Evolutionary conservation across 2,888 invertebrate genomes (phyloP), one percentile per base, ranked within the genome.

Genomic region (Acleris holmiana): DNA sequence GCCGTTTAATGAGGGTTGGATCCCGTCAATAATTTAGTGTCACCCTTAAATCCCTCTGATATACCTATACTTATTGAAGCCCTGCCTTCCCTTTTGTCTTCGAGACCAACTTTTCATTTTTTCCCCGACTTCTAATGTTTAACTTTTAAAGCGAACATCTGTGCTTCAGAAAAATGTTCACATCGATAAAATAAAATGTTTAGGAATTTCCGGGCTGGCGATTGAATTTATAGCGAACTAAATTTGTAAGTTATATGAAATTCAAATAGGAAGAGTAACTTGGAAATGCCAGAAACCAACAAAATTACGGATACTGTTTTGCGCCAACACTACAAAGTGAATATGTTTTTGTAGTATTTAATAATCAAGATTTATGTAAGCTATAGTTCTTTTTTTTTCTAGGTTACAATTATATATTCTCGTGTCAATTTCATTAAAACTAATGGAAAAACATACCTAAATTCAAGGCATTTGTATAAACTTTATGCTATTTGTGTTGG

Each of bases 1-100:
- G 78, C 77, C 77, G 83, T 85, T 85, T 84, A 86, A 86, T 85
- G 84, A 85, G 83, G 84, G 79, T 81, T 75, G 73, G 72, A 80
- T 75, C 73, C 76, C 71, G 70, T 71, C 77, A 79, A 84, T 87
- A 84, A 86, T 85, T 85, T 86, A 86, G 85, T 81, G 79, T 84
- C 79, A 83, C 81, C 82, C 73, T 72, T 57, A 76, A 83, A 82
- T 79, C 83, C 77, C 70, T 73, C 64, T 68, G 71, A 72, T 74
- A 70, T 69, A 68, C 57, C 67, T 68, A 62, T 67, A n/a, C 44
- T 35, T 23, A 23, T 4, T 68, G 49, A 61, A 66, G 67, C 58
- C 70, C 70, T 75, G 72, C 68, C 70, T 69, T 71, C 71, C 71
- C 71, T 73, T 78, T 76, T 79, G 68, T 70, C 68, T 60, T 51